Percentiles rank a stretch among this genome's conserved stretches.
Evolutionary conservation across 2,797 vertebrate species (phyloP).

Genomic region (Pseudochirops cupreus): DNA sequence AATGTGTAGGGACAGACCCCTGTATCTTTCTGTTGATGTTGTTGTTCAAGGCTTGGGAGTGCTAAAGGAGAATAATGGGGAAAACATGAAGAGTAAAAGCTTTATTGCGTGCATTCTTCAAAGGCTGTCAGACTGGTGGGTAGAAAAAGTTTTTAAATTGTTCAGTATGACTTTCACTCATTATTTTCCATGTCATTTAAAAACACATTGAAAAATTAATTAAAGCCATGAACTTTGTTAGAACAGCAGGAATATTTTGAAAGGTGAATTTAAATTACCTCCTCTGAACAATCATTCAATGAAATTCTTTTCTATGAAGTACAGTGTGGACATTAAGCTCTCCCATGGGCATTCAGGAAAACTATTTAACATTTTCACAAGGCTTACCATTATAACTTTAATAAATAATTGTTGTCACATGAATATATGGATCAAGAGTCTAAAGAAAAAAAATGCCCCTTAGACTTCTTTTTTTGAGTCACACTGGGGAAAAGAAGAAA

Average conservation of each 20-base stretch:
- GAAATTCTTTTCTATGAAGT: slow-evolving; percentile 39
- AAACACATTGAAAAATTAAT: slow-evolving; percentile 59
- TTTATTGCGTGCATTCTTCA: not conserved
- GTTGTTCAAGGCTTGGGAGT: slow-evolving; percentile 12
- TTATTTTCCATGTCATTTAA: slow-evolving; percentile 64
- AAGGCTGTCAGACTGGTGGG: slow-evolving; percentile 56
- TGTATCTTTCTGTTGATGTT: not conserved
- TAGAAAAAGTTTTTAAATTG: slow-evolving; percentile 52
- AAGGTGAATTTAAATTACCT: slow-evolving; percentile 56
- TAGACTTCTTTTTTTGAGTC: slow-evolving; percentile 38
- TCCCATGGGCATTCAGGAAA: slow-evolving; percentile 28
- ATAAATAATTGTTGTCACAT: slow-evolving; percentile 71
- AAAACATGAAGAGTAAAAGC: slow-evolving; percentile 44
- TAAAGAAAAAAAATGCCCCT: slow-evolving; percentile 29
- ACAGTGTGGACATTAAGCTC: slow-evolving; percentile 35
- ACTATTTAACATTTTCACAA: slow-evolving; percentile 63
- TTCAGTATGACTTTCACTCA: slow-evolving; percentile 61
- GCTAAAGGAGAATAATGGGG: slow-evolving; percentile 40
- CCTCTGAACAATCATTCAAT: slow-evolving; percentile 33
- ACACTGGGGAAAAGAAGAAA: slow-evolving; percentile 49
- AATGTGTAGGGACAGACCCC: not conserved
- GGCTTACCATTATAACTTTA: slow-evolving; percentile 53
- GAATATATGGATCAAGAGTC: slow-evolving; percentile 66
- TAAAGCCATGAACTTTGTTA: slow-evolving; percentile 40
- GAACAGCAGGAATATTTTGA: slow-evolving; percentile 62